These are phyloP conservation scores for Pygoscelis adeliae DNA, from an alignment of 2,113 vertebrate species.

Conservation along the genomic window DNA sequence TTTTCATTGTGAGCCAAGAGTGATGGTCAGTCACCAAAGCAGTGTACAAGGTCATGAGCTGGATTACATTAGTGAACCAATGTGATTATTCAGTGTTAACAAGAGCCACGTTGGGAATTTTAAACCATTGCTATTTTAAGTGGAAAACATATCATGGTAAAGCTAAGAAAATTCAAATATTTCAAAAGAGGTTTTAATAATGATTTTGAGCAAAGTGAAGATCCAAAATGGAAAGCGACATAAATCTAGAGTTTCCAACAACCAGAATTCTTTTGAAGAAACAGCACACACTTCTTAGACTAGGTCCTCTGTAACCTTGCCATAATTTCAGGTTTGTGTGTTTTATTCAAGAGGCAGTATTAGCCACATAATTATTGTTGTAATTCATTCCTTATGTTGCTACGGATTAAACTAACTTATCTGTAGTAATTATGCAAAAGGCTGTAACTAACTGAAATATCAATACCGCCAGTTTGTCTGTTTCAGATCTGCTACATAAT, in stretches of 20 bases:
- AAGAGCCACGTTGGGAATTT: neutral
- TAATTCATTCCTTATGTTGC: slow-evolving; percentile 29
- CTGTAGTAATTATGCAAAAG: slow-evolving; percentile 64
- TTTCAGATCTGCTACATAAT: slow-evolving; percentile 64
- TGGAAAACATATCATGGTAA: neutral
- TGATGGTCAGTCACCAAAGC: neutral
- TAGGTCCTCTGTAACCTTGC: neutral
- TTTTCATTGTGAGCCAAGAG: neutral
- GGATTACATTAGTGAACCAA: neutral
- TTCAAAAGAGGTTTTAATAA: neutral
- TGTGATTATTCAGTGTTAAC: neutral
- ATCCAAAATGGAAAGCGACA: neutral
- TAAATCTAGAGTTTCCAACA: neutral
- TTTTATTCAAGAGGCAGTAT: neutral
- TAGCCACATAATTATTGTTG: slow-evolving; percentile 35
- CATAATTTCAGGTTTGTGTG: neutral
- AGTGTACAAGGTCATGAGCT: neutral
- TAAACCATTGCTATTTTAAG: neutral
- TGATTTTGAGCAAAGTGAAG: neutral
- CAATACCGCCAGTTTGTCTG: slow-evolving; percentile 58
- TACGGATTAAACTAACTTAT: slow-evolving; percentile 53
- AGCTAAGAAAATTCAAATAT: neutral
- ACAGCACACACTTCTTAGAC: neutral
- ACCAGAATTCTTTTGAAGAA: neutral
- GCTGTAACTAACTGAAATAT: slow-evolving; percentile 67